phyloP scores from a whole-genome alignment of 2,797 vertebrate genomes.

The Pygocentrus nattereri region DNA sequence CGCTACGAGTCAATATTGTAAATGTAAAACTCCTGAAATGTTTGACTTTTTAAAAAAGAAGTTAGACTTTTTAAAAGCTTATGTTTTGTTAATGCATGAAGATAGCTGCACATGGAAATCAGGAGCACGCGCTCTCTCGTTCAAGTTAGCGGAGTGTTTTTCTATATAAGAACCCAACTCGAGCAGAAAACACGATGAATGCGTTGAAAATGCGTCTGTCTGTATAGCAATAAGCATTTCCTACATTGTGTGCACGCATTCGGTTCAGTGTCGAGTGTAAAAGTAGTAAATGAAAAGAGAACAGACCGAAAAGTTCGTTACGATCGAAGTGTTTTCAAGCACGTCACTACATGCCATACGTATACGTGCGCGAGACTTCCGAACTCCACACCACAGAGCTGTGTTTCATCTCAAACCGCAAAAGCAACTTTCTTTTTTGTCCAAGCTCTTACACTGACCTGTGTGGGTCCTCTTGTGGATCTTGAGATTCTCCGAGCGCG shows the following conservation, averaged over 20 bases:
- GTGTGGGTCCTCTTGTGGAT: constrained; percentile 98
- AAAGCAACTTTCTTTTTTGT: background rate
- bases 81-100: background rate
- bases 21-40: background rate
- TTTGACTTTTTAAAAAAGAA: background rate
- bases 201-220: too few species aligned
- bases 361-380: background rate
- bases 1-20: background rate
- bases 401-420: background rate
- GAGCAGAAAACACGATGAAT: background rate
- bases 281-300: too few species aligned
- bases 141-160: too few species aligned
- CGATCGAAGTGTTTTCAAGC: too few species aligned
- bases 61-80: background rate
- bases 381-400: background rate
- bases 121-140: too few species aligned
- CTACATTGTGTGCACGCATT: too few species aligned
- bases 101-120: background rate
- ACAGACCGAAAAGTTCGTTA: too few species aligned
- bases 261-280: too few species aligned
- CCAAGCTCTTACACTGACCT: constrained; percentile 87
- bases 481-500: constrained; percentile 95
- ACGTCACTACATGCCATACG: too few species aligned
- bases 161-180: background rate
- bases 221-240: too few species aligned